Percentiles rank a stretch among this genome's conserved stretches.
phyloP scores from a whole-genome alignment of 2,888 invertebrate species.

The Cotesia congregata region DNA sequence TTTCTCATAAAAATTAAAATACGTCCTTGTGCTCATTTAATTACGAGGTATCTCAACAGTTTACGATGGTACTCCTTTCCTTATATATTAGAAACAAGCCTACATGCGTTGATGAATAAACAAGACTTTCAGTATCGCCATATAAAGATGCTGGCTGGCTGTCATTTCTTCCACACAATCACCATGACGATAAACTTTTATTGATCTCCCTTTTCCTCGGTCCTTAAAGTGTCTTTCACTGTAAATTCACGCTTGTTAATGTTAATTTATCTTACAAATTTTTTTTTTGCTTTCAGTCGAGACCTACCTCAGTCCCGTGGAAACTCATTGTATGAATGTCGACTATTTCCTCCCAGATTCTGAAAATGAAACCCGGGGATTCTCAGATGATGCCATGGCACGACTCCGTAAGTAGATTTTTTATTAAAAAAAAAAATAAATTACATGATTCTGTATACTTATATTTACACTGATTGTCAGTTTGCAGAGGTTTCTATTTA shows the following conservation, averaged over 20 bases:
- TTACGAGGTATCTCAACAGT: not conserved
- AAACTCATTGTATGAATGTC: slow-evolving; percentile 94
- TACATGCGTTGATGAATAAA: slow-evolving; percentile 25
- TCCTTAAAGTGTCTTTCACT: too few species aligned
- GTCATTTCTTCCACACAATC: not conserved
- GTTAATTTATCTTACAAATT: not conserved
- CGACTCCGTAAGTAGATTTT: slow-evolving; percentile 78
- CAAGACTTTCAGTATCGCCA: slow-evolving; percentile 17
- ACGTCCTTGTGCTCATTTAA: not conserved
- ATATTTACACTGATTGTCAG: too few species aligned
- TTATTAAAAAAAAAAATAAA: slow-evolving; percentile 32
- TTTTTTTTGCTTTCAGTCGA: slow-evolving; percentile 76
- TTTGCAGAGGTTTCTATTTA: too few species aligned
- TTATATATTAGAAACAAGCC: not conserved
- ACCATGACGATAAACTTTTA: slow-evolving; percentile 10
- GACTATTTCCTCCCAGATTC: slow-evolving; percentile 94
- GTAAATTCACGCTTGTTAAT: not conserved
- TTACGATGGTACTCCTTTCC: not conserved
- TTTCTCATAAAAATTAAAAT: not conserved
- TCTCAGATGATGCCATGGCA: slow-evolving; percentile 88
- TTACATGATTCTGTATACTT: not conserved
- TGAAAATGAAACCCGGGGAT: slow-evolving; percentile 84
- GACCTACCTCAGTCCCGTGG: slow-evolving; percentile 91
- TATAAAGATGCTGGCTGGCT: slow-evolving; percentile 2
- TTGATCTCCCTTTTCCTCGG: slow-evolving; percentile 11